These are phyloP conservation scores for Hoplostethus mediterraneus DNA, from an alignment of 2,797 vertebrate species.

Conservation along the genomic window DNA sequence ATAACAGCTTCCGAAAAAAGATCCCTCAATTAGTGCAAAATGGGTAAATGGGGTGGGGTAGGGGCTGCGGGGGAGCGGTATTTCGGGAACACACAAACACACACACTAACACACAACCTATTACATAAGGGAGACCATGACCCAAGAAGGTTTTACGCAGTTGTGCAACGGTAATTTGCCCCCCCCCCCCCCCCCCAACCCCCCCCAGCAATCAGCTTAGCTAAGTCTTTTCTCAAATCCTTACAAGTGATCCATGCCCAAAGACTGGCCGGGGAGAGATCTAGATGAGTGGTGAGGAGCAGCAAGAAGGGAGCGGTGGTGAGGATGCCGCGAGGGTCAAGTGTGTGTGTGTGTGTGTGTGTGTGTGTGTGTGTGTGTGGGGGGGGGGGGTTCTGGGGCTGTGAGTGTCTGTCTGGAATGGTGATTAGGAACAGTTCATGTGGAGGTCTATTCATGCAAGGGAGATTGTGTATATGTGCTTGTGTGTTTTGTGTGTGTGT, in stretches of 20 bases:
- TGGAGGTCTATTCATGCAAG: background rate
- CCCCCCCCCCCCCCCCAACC: conserved; percentile 14
- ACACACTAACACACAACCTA: conserved; percentile 50
- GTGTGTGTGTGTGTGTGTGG: conserved; percentile 26
- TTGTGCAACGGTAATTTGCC: conserved; percentile 79
- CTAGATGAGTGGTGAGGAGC: conserved; percentile 63
- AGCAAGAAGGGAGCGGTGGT: conserved; percentile 44
- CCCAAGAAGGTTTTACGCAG: conserved; percentile 73
- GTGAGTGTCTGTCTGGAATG: conserved; percentile 37
- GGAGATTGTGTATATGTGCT: too few species aligned
- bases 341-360: conserved; percentile 22
- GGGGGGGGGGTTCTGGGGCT: too few species aligned
- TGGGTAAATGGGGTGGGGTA: conserved; percentile 76
- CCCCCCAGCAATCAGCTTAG: conserved; percentile 81
- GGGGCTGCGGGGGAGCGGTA: conserved; percentile 58
- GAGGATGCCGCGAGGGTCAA: conserved; percentile 51
- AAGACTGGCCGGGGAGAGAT: conserved; percentile 56
- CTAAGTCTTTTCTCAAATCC: conserved; percentile 77
- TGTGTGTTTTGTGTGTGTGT: too few species aligned
- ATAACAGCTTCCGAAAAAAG: conserved; percentile 84
- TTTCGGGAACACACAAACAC: conserved; percentile 68
- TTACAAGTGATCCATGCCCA: conserved; percentile 74
- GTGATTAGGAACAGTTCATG: conserved; percentile 28
- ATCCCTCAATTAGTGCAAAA: conserved; percentile 83
- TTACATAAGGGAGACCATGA: conserved; percentile 82